Base-by-base conservation (phyloP, 2,113 vertebrate genomes). In the Dicrurus megarhynchus region DNA sequence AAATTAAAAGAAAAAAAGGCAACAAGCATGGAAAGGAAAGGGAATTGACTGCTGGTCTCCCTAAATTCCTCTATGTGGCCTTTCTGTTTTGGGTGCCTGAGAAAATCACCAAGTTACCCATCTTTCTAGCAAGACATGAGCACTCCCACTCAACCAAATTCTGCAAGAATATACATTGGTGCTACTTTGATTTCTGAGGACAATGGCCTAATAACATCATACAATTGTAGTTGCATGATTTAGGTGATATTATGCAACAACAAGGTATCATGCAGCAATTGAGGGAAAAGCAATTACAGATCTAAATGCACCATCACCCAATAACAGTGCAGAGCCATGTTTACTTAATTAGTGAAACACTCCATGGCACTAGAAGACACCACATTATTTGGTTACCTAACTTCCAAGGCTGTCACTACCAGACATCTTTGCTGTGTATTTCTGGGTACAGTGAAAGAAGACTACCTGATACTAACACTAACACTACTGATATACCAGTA, bases 311-410 rank as follows among this genome's bases (percentile, higher is more conserved):
- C 47, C 49, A 92, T 79, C n/a, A 89, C 74, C 46, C 71, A 92
- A 78, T 63, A 80, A 74, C 79, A 90, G 85, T 39, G 55, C 49
- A 94, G 76, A 96, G 30, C 10, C 76, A 88, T 32, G 44, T 95
- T 96, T 83, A 44, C 57, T 49, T 93, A 70, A 93, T 95, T 94
- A 87, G 63, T 61, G 68, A 89, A 95, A 71, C 78, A 41, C 37
- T 73, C 11, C 3, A 9, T 49, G 11, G 67, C 82, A 52, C 13
- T 74, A 39, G 90, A 80, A 94, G 84, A 89, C 61, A 57, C 33
- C 42, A 37, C 19, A 37, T 10, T 9, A 11, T 84, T 90, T 90
- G 60, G 73, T 68, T 82, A 84, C 53, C 78, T 89, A 55, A 64
- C 46, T 92, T 35, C 30, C 77, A 90, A 52, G 35, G 52, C 74